A percentile compares a stretch with the other conserved stretches of the same genome.
Conservation (phyloP, 53 echinoderm and acorn worm genomes). For the Arbacia lixula region DNA sequence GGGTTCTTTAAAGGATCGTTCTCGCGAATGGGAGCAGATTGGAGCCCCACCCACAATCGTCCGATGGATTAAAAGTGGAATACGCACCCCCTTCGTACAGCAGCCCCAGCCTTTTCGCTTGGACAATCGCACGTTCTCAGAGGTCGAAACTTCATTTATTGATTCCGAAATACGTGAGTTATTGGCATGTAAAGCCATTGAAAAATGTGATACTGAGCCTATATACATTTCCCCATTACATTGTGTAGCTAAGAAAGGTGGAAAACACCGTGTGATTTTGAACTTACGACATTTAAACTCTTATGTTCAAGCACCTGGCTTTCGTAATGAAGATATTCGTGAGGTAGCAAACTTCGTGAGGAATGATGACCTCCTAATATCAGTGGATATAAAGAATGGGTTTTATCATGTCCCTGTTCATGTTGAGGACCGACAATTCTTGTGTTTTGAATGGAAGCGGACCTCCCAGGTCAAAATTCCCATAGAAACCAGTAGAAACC, state of each 20-base stretch:
- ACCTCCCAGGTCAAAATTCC: too few species aligned
- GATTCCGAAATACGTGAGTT: neutral
- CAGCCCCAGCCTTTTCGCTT: neutral
- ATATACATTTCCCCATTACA: slow-evolving; percentile 25
- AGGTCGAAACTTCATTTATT: neutral
- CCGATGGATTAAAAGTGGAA: neutral
- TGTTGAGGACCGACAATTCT: neutral
- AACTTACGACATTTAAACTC: slow-evolving; percentile 34
- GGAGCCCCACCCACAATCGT: neutral
- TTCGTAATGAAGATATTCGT: slow-evolving; percentile 51
- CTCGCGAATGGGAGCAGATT: neutral
- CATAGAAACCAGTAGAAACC: too few species aligned
- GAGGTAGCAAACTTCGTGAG: slow-evolving; percentile 14
- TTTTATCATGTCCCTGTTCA: slow-evolving; percentile 57
- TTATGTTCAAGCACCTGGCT: slow-evolving; percentile 37
- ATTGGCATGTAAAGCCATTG: neutral
- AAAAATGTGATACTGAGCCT: neutral
- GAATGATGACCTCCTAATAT: slow-evolving; percentile 27
- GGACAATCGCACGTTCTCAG: neutral
- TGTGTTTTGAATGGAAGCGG: slow-evolving; percentile 37
- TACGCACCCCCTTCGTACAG: neutral
- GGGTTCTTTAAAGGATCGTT: neutral
- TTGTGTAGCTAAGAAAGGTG: slow-evolving; percentile 39
- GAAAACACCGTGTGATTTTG: slow-evolving; percentile 17
- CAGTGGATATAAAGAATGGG: slow-evolving; percentile 60